phyloP scores from a whole-genome alignment of 1,140 invertebrate species.

The Vollenhovia emeryi region DNA sequence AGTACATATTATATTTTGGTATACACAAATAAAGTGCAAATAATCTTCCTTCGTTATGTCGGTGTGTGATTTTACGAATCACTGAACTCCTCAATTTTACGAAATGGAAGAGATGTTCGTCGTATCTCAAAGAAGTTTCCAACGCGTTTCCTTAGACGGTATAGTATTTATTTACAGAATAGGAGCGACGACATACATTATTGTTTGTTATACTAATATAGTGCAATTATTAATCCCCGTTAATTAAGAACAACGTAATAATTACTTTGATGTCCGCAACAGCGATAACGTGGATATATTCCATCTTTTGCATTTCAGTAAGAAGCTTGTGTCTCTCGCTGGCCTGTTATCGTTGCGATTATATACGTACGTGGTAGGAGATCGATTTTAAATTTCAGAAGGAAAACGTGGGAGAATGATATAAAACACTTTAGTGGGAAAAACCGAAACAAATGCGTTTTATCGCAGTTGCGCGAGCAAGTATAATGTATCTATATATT shows the following conservation, averaged over 20 bases:
- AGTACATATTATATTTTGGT: constrained; percentile 22
- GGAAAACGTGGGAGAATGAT: background rate
- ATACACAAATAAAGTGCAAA: constrained; percentile 44
- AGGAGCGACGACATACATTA: constrained; percentile 82
- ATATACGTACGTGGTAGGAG: background rate
- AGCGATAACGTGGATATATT: constrained; percentile 38
- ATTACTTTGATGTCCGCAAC: constrained; percentile 57
- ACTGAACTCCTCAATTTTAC: background rate
- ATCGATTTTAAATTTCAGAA: background rate
- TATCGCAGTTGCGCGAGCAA: constrained; percentile 66
- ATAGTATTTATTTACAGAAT: constrained; percentile 81
- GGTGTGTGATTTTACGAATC: background rate
- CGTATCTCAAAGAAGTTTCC: constrained; percentile 38
- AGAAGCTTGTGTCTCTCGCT: background rate
- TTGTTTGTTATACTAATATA: constrained; percentile 79
- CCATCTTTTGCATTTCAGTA: background rate
- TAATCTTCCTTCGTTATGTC: constrained; percentile 27
- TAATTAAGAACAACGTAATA: constrained; percentile 76
- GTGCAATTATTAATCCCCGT: constrained; percentile 79
- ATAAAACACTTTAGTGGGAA: background rate
- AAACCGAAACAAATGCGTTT: constrained; percentile 41
- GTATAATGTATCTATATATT: constrained; percentile 65
- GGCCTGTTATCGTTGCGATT: background rate
- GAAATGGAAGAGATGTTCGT: background rate
- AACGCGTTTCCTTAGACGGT: constrained; percentile 71